Percentiles rank a stretch among this genome's conserved stretches.
Evolutionary conservation across 2,113 vertebrate species (phyloP).

Genomic region (Nyctereutes procyonoides): DNA sequence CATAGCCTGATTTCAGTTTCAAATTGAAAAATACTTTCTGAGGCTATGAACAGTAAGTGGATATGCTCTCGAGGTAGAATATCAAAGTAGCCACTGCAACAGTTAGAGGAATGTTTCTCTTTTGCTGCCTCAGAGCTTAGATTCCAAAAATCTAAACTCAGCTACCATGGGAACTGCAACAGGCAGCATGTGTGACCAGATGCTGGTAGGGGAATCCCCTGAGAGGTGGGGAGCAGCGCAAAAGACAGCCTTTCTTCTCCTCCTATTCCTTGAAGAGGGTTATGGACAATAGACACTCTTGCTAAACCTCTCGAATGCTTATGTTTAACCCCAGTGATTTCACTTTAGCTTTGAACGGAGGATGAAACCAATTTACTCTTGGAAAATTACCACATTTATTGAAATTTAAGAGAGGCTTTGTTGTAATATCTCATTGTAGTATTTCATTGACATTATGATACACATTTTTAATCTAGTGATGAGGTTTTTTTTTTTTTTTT

Average conservation of each 20-base stretch:
- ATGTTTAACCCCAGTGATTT: not conserved
- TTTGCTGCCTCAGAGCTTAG: not conserved
- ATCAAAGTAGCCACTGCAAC: constrained; percentile 11
- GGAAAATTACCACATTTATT: not conserved
- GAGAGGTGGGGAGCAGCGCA: fast-evolving
- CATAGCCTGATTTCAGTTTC: constrained; percentile 60
- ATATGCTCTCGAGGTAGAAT: constrained; percentile 66
- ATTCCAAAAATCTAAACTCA: not conserved
- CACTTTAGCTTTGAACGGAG: not conserved
- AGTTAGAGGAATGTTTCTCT: not conserved
- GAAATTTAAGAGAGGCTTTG: not conserved
- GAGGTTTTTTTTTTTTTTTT: not conserved
- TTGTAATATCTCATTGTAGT: not conserved
- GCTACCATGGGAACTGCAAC: not conserved
- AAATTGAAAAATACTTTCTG: constrained; percentile 69
- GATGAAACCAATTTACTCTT: not conserved
- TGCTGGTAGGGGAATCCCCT: not conserved
- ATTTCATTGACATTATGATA: not conserved
- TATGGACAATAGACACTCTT: fast-evolving
- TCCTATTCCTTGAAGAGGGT: not conserved
- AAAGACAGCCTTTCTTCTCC: not conserved
- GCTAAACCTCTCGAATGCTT: not conserved
- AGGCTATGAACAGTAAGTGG: constrained; percentile 67
- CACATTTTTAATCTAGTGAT: not conserved
- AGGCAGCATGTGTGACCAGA: too few species aligned